Conservation (phyloP, 1,140 invertebrate genomes). For the Cryptotermes secundus region DNA sequence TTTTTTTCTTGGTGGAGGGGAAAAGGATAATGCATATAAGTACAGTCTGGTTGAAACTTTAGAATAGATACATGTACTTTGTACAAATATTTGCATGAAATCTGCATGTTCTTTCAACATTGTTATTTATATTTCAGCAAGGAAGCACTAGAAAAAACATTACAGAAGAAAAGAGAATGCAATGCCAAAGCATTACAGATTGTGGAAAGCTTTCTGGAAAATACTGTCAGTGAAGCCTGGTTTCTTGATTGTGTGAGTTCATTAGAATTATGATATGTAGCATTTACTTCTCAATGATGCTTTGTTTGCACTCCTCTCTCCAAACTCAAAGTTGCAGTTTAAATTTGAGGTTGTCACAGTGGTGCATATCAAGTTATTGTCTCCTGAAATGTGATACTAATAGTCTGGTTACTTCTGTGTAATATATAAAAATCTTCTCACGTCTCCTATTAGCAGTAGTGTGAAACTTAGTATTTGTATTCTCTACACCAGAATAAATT, state of each 20-base stretch:
- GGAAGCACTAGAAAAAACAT: constrained; percentile 59
- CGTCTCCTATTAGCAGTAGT: too few relatives aligned
- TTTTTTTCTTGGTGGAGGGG: too few relatives aligned
- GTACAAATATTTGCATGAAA: not conserved
- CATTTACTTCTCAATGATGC: too few relatives aligned
- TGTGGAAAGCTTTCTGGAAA: constrained; percentile 64
- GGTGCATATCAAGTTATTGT: too few relatives aligned
- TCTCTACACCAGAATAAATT: not conserved
- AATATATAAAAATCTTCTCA: too few relatives aligned
- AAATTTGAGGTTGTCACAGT: too few relatives aligned
- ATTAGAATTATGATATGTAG: too few relatives aligned
- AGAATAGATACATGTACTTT: too few relatives aligned
- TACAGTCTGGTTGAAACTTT: too few relatives aligned
- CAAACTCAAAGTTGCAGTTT: not conserved
- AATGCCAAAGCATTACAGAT: constrained; percentile 63
- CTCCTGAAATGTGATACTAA: too few relatives aligned
- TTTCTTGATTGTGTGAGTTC: constrained; percentile 54
- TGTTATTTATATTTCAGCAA: constrained; percentile 47
- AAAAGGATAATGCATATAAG: too few relatives aligned
- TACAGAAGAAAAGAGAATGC: constrained; percentile 66
- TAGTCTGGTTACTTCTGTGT: not conserved
- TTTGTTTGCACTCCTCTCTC: not conserved
- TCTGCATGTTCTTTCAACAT: not conserved
- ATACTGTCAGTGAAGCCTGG: constrained; percentile 48
- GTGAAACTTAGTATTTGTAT: too few relatives aligned